Conservation (phyloP, 2,113 vertebrate genomes). For the Vulpes lagopus region DNA sequence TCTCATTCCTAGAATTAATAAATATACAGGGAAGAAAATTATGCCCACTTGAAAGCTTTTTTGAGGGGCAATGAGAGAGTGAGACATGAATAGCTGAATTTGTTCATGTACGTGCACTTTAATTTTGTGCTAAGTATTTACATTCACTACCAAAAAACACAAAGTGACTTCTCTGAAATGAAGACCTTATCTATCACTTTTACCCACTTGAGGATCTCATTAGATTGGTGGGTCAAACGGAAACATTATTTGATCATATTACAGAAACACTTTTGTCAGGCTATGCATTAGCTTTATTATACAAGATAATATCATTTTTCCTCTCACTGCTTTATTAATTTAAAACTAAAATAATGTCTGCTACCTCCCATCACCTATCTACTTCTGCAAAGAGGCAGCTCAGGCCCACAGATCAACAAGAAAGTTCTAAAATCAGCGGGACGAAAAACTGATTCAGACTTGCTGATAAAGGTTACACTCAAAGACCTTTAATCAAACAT, state of each 20-base stretch:
- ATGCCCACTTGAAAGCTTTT: not conserved
- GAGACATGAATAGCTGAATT: not conserved
- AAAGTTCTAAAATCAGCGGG: slow-evolving; percentile 62
- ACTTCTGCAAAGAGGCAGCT: slow-evolving; percentile 59
- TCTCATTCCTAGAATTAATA: not conserved
- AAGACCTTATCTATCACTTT: slow-evolving; percentile 58
- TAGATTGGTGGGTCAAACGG: slow-evolving; percentile 76
- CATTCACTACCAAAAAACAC: slow-evolving; percentile 63
- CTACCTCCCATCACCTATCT: slow-evolving; percentile 63
- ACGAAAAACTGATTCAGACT: slow-evolving; percentile 62
- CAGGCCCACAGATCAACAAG: slow-evolving; percentile 40
- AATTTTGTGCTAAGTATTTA: slow-evolving; percentile 62
- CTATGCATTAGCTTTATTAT: slow-evolving; percentile 62
- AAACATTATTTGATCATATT: slow-evolving; percentile 81
- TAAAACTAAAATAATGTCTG: slow-evolving; percentile 73
- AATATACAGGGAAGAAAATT: not conserved
- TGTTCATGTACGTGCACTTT: not conserved
- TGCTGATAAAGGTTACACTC: slow-evolving; percentile 53
- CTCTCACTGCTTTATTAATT: slow-evolving; percentile 60
- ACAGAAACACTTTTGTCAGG: slow-evolving; percentile 63
- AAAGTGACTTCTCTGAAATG: slow-evolving; percentile 64
- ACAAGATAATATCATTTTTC: slow-evolving; percentile 67
- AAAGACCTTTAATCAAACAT: slow-evolving; percentile 45
- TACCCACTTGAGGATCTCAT: slow-evolving; percentile 67
- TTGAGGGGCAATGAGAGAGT: not conserved